phyloP scores from a whole-genome alignment of 2,113 vertebrate species.

The Onychorhynchus coronatus region DNA sequence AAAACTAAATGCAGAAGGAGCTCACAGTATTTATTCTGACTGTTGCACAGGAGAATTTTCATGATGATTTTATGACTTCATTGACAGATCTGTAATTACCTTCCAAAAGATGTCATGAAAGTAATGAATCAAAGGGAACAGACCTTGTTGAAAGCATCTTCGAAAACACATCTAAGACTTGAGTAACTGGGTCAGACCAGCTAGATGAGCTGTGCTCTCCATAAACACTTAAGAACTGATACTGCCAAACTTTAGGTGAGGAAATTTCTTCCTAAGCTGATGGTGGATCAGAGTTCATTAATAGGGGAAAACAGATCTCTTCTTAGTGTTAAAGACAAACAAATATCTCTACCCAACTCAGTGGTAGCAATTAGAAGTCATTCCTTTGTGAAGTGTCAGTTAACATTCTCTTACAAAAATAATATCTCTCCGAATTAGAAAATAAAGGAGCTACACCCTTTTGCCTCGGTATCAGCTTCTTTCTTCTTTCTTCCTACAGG shows the following conservation, averaged over 20 bases:
- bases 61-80: background rate
- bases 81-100: conserved; percentile 1
- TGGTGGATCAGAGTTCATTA: background rate
- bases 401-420: background rate
- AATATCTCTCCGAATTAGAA: background rate
- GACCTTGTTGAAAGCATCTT: background rate
- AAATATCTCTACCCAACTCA: background rate
- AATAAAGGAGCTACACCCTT: background rate
- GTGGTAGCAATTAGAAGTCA: background rate
- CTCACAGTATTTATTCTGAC: background rate
- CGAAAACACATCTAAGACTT: background rate
- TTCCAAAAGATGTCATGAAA: background rate
- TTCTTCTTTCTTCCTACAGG: background rate
- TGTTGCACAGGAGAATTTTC: background rate
- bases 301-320: background rate
- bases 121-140: background rate
- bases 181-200: background rate
- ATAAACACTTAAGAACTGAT: background rate
- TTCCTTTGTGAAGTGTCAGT: background rate
- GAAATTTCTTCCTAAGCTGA: background rate
- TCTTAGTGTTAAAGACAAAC: background rate
- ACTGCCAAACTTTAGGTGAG: background rate
- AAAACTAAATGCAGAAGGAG: background rate
- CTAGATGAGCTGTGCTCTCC: background rate
- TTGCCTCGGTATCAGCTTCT: background rate